Percentiles rank a stretch among this genome's conserved stretches.
Conservation (phyloP, 1,140 invertebrate species). For the Camponotus floridanus region DNA sequence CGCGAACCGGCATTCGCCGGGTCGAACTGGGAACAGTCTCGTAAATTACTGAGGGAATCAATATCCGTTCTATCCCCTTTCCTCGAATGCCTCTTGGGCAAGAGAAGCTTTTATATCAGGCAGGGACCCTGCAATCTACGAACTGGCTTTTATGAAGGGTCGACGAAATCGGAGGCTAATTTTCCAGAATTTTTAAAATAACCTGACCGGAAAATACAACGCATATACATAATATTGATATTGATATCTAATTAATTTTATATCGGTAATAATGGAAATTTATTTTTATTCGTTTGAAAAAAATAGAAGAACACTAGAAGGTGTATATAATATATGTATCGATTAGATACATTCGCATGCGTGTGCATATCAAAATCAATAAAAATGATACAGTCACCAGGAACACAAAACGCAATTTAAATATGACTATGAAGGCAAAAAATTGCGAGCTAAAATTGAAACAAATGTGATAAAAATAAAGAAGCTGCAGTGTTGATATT, state of each 20-base stretch:
- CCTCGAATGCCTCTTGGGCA: constrained; percentile 7
- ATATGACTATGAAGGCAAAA: not conserved
- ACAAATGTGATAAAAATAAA: not conserved
- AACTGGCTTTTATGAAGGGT: constrained; percentile 36
- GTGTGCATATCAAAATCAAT: not conserved
- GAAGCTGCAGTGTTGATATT: not conserved
- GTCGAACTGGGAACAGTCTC: constrained; percentile 49
- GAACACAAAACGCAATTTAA: not conserved
- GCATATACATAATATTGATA: not conserved
- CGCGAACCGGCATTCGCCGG: constrained; percentile 54
- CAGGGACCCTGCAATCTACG: constrained; percentile 9
- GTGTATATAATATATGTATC: not conserved
- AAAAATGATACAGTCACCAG: not conserved
- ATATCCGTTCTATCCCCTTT: constrained; percentile 61
- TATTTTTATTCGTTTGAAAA: not conserved
- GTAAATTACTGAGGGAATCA: constrained; percentile 75
- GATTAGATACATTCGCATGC: not conserved
- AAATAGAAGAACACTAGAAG: not conserved
- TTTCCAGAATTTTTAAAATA: not conserved
- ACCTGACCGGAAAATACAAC: not conserved
- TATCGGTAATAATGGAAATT: not conserved
- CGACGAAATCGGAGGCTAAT: not conserved
- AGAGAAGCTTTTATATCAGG: constrained; percentile 71
- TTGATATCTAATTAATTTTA: not conserved
- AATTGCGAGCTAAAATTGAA: no score